Evolutionary conservation across 2,888 invertebrate genomes (phyloP).

Genomic region (Sthenelais limicola): DNA sequence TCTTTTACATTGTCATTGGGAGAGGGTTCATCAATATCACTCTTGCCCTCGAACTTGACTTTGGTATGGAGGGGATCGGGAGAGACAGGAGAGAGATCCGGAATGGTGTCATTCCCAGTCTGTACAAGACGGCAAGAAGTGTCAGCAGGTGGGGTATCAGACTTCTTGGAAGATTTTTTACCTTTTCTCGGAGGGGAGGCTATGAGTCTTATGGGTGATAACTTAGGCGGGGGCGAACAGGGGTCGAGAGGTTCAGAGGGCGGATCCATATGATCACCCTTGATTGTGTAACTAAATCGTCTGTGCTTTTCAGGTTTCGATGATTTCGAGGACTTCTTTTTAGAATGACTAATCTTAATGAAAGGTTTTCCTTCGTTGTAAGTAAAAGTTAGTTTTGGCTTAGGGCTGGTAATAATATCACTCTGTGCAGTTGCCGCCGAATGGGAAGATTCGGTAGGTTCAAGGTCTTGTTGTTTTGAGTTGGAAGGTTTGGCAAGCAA

Average conservation of each 20-base stretch:
- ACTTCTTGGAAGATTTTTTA: slow-evolving; percentile 23
- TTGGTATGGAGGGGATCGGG: too few species aligned
- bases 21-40: too few species aligned
- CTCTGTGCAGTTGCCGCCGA: not conserved
- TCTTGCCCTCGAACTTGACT: too few species aligned
- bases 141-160: too few species aligned
- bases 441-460: too few species aligned
- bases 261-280: slow-evolving; percentile 8
- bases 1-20: too few species aligned
- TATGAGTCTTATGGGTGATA: slow-evolving; percentile 19
- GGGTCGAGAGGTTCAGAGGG: slow-evolving; percentile 9
- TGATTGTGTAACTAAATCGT: slow-evolving; percentile 7
- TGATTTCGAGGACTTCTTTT: slow-evolving; percentile 26
- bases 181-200: slow-evolving; percentile 25
- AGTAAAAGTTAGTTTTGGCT: slow-evolving; percentile 14
- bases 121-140: too few species aligned
- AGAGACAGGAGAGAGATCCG: too few species aligned
- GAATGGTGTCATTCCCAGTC: too few species aligned
- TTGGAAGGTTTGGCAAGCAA: too few species aligned
- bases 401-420: too few species aligned
- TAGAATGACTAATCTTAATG: slow-evolving; percentile 2
- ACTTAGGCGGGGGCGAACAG: slow-evolving; percentile 6
- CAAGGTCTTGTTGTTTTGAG: too few species aligned
- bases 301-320: slow-evolving; percentile 1
- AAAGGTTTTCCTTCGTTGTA: slow-evolving; percentile 7